Evolutionary conservation across 2,888 invertebrate genomes (phyloP), one percentile per base, ranked within the genome.

Genomic region (Drosophila longiperda): DNA sequence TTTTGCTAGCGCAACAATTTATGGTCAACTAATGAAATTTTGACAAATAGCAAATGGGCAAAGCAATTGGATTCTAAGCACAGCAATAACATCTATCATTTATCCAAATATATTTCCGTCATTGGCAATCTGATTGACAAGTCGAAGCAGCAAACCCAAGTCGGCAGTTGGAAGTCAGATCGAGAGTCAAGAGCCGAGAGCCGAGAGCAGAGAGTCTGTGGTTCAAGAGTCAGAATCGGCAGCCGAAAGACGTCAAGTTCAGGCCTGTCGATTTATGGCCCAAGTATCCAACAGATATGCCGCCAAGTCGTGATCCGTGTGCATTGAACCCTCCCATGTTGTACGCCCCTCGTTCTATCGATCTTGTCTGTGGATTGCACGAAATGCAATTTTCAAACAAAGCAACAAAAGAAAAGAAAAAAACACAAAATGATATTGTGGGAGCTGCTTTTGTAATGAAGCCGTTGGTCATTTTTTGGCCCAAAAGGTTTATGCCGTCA

Each of bases 231-330:
- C 42, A n/a, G 33, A 34, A 61, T 78, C 79, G 66, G 77, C 77
- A 77, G 77, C 75, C 75, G 36, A 63, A 70, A 75, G 63, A 75
- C 78, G 80, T 80, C 78, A 78, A 72, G 71, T 72, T 75, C 76
- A 74, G 65, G 60, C 65, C 68, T 59, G 58, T 49, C 76, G 74
- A 77, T 77, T 77, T 78, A 77, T 69, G 66, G 75, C 57, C 48
- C 38, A 12, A 15, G 42, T 62, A 52, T 36, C 26, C 53, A 34
- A 42, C 50, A 50, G 50, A 49, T 61, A 69, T 62, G 74, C 52
- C 68, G 76, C 53, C 65, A 73, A 91, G 90, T 91, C 91, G 92
- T 91, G 91, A 91, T 91, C 91, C 86, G 91, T 89, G 91, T 89
- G 87, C 92, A 87, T 80, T 90, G 91, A 90, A 91, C 91, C 80